Evolutionary conservation across 2,888 invertebrate genomes (phyloP), one percentile per base, ranked within the genome.

Genomic region (Acronicta aceris): DNA sequence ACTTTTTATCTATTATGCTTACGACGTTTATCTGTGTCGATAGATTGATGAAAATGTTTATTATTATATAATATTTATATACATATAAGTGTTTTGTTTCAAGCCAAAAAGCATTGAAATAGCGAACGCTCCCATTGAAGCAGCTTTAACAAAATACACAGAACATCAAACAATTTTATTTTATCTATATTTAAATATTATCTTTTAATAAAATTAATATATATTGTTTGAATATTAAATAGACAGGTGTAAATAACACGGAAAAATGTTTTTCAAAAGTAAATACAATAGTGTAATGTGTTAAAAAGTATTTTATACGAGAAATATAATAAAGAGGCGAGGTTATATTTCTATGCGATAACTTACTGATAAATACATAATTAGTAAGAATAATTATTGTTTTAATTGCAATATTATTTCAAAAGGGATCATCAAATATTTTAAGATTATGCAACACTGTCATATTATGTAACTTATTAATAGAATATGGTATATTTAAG

Each of bases 81-180:
- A 81, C 73, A 75, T 75, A 76, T 70, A 78, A 69, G 67, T 77
- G 70, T 69, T 56, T 65, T 73, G 55, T 74, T 79, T 76, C 80
- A 83, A 83, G 82, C 82, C 82, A 82, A 82, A 81, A 82, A 82
- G 82, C 82, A 83, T 82, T 76, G 74, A 81, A 78, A 75, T 74
- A 72, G 79, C 82, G 56, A 67, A 56, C 46, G 70, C 75, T 76
- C 54, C 47, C 65, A 64, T 61, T 75, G 33, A 58, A 59, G 69
- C 59, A 62, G 52, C 69, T 38, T 57, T 47, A 75, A 77, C 74
- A 71, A 71, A 81, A 76, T 74, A 79, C 70, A 74, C 63, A 59
- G 52, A 69, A 61, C 55, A 56, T 74, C 40, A 56, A 71, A 71
- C 56, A 56, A 51, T 60, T 65, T 65, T 58, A 51, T 57, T 43